These are phyloP conservation scores for Schizotus pectinicornis DNA, from an alignment of 2,888 invertebrate species.

Conservation along the genomic window DNA sequence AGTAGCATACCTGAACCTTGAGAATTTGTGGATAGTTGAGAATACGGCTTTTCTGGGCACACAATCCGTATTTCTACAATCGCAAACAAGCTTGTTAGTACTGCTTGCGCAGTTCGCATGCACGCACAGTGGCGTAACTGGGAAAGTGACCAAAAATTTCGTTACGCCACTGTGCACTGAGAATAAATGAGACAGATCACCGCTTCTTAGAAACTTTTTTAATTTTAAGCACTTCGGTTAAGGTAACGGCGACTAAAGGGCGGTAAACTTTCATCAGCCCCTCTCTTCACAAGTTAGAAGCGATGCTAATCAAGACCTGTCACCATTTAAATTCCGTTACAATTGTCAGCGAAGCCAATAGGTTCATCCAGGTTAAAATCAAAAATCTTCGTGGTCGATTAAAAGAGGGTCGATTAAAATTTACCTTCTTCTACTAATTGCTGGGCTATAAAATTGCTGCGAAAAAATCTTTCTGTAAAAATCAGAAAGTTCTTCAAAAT, in stretches of 20 bases:
- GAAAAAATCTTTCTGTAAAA: too few species aligned
- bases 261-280: too few species aligned
- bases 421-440: conserved; percentile 50
- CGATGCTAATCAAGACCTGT: neutral
- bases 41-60: conserved; percentile 78
- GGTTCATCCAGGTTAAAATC: neutral
- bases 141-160: too few species aligned
- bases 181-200: conserved; percentile 19
- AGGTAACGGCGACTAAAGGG: too few species aligned
- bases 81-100: conserved; percentile 59
- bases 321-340: conserved; percentile 21
- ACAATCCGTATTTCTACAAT: conserved; percentile 77
- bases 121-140: conserved; percentile 17
- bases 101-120: conserved; percentile 47
- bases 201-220: neutral
- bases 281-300: too few species aligned
- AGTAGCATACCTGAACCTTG: conserved; percentile 71
- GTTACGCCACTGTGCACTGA: neutral
- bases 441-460: conserved; percentile 28
- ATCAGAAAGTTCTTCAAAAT: too few species aligned
- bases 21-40: conserved; percentile 75
- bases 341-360: conserved; percentile 26
- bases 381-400: neutral
- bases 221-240: too few species aligned
- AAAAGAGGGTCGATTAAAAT: conserved; percentile 10